phyloP scores from a whole-genome alignment of 2,113 vertebrate genomes.

The Gnathonemus echidnorhynchus region DNA sequence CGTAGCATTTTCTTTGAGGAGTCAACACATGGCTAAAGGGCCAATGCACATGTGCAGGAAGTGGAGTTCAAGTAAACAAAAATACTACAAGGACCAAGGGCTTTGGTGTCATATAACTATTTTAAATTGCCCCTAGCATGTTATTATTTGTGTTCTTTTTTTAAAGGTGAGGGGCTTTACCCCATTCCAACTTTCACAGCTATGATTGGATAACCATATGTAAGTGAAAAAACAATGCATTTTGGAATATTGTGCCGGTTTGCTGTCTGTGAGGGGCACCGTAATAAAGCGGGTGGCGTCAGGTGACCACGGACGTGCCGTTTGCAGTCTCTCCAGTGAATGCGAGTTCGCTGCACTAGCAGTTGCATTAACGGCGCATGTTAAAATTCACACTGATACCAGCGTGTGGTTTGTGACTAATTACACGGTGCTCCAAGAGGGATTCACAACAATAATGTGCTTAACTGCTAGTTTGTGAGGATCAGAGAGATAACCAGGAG shows the following conservation, averaged over 20 bases:
- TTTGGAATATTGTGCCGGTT: background rate
- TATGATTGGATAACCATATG: background rate
- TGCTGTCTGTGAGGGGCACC: background rate
- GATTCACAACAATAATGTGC: background rate
- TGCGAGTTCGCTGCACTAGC: background rate
- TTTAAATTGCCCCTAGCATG: background rate
- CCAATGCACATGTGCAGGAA: background rate
- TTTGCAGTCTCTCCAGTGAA: background rate
- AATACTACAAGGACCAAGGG: background rate
- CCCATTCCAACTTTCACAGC: background rate
- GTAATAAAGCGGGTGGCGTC: background rate
- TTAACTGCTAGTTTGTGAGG: background rate
- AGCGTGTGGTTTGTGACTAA: conserved; percentile 4
- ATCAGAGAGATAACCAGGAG: background rate
- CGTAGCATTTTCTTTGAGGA: background rate
- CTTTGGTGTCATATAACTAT: background rate
- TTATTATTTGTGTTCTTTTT: background rate
- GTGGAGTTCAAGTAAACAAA: background rate
- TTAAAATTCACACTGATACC: background rate
- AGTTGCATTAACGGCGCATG: background rate
- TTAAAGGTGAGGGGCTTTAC: background rate
- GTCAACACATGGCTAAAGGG: background rate
- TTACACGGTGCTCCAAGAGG: background rate
- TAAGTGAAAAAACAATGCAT: background rate
- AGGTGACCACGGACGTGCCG: background rate